Conservation (phyloP, 1,140 invertebrate species). For the Pectinophora gossypiella region DNA sequence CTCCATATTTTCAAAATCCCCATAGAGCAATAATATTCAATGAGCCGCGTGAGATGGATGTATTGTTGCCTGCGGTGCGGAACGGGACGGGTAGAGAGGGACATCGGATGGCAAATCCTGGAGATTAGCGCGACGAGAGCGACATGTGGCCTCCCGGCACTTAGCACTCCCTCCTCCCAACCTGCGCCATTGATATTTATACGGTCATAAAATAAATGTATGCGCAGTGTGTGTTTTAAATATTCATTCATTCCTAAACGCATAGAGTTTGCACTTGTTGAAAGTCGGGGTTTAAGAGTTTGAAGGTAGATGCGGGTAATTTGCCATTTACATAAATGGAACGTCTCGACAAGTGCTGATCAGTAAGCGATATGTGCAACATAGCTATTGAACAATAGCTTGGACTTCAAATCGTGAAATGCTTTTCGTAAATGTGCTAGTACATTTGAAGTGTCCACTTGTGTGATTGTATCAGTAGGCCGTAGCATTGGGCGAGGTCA, state of each 20-base stretch:
- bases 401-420: too few species aligned
- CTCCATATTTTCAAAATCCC: constrained; percentile 76
- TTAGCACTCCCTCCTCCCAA: constrained; percentile 45
- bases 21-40: constrained; percentile 76
- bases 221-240: constrained; percentile 27
- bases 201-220: constrained; percentile 20
- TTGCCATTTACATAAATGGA: constrained; percentile 15
- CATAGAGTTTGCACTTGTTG: too few species aligned
- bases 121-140: constrained; percentile 71
- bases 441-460: not conserved
- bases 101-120: constrained; percentile 67
- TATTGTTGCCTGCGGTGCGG: constrained; percentile 31
- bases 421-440: too few species aligned
- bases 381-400: too few species aligned
- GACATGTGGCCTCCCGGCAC: constrained; percentile 71
- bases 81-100: constrained; percentile 49
- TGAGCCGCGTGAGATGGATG: constrained; percentile 57
- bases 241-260: not conserved
- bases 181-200: constrained; percentile 24
- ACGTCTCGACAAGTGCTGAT: not conserved
- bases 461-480: not conserved
- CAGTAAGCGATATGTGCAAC: too few species aligned
- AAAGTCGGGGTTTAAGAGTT: too few species aligned
- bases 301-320: constrained; percentile 57
- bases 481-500: not conserved